Base-by-base conservation (phyloP, 2,888 invertebrate species). In the Xestia c-nigrum region DNA sequence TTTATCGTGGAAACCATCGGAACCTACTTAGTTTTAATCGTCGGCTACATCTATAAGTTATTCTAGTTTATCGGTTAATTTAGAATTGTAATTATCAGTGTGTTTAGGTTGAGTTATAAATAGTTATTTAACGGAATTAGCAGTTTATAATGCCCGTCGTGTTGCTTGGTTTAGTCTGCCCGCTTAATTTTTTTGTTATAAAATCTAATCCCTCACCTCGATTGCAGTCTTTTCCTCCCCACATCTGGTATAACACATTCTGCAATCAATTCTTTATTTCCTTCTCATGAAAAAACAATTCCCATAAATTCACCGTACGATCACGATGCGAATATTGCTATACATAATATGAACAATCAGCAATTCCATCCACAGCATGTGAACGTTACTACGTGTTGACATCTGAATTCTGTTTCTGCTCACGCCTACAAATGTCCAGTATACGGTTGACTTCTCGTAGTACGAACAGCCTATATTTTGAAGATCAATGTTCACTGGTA, bases 301-400 rank as follows among this genome's bases (percentile, higher is more conserved):
- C 73, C 69, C 74, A 78, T 78, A 71, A 76, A 74, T 66, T 68
- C 66, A 69, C 52, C 65, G 46, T 74, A 74, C 70, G 47, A 52
- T 81, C 75, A 84, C 81, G 84, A 84, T 40, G 85, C 87, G 72
- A 84, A 85, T 85, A 79, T 84, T 78, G 72, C 82, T 80, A 74
- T 86, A 85, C 83, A 90, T 90, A 89, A 90, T 85, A 88, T 80
- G 77, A 76, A 84, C 83, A 86, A 91, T 93, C 91, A 91, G 88
- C 80, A 69, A 93, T 93, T 92, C 93, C 80, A 85, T 71, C 80
- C 91, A 86, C 92, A 88, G 77, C 92, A 92, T 94, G 94, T 89
- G 94, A 94, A 93, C 90, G 71, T 63, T 75, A 65, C 80, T 89
- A 90, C 89, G 89, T 89, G 88, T 83, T 84, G 91, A 87, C 90